These are phyloP conservation scores for Euclidia mi DNA, from an alignment of 2,888 invertebrate species.

Conservation along the genomic window DNA sequence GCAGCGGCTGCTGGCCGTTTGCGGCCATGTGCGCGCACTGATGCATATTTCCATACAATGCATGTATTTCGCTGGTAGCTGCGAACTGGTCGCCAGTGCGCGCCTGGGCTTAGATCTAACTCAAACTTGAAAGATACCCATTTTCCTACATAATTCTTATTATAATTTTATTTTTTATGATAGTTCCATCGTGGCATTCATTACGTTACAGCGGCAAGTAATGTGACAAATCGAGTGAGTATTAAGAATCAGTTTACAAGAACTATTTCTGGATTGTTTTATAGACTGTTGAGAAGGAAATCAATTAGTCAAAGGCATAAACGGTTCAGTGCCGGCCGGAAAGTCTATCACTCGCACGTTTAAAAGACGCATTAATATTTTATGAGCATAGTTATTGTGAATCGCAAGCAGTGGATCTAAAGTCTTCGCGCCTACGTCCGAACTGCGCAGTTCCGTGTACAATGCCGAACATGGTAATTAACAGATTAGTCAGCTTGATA, in stretches of 20 bases:
- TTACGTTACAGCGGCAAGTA: neutral
- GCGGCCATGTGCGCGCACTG: no score
- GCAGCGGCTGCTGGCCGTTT: no score
- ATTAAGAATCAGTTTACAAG: constrained; percentile 1
- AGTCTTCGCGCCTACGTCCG: neutral
- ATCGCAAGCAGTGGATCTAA: constrained; percentile 1
- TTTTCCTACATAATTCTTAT: no score
- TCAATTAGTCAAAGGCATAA: constrained; percentile 12
- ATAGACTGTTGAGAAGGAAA: constrained; percentile 10
- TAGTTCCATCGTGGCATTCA: no score
- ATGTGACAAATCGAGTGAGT: neutral
- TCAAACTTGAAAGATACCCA: no score
- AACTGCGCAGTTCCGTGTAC: constrained; percentile 35
- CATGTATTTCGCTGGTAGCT: no score
- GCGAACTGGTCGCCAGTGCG: no score
- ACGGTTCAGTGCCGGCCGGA: constrained; percentile 1
- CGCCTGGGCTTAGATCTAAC: no score
- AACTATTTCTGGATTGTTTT: neutral
- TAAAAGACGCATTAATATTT: constrained; percentile 10
- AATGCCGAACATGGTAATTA: constrained; percentile 40
- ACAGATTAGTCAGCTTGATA: constrained; percentile 27
- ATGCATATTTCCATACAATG: no score
- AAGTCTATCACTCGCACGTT: constrained; percentile 10
- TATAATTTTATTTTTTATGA: no score
- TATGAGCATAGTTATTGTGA: constrained; percentile 7